A percentile compares a stretch with the other conserved stretches of the same genome.
Conservation (phyloP, 2,797 vertebrate species). For the Otolemur crassicaudatus region DNA sequence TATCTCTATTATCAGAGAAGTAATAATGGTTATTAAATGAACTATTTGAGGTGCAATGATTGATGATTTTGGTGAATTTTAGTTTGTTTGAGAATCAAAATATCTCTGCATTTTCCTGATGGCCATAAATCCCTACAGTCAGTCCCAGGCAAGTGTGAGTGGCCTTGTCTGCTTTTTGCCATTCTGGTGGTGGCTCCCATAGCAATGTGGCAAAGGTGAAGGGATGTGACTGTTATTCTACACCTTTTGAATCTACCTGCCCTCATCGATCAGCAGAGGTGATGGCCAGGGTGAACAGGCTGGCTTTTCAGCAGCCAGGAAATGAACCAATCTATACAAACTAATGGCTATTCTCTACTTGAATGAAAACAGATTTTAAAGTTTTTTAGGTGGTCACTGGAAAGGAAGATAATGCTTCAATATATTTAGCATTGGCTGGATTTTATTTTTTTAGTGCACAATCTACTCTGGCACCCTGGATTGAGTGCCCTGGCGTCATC, state of each 20-base stretch:
- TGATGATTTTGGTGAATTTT: not conserved
- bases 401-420: not conserved
- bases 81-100: conserved; percentile 14
- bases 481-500: too few species aligned
- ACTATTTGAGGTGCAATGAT: not conserved
- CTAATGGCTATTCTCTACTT: not conserved
- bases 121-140: not conserved
- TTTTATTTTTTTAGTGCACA: too few species aligned
- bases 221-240: not conserved
- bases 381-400: not conserved
- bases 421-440: not conserved
- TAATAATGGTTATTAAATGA: not conserved
- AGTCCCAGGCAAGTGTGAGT: not conserved
- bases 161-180: not conserved
- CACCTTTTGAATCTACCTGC: not conserved
- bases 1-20: not conserved
- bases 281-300: not conserved
- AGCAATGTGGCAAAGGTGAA: not conserved
- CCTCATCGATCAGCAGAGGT: fast-evolving
- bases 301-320: not conserved
- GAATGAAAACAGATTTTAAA: conserved; percentile 23
- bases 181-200: not conserved
- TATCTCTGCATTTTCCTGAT: not conserved
- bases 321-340: not conserved
- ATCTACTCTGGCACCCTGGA: too few species aligned